Conservation (phyloP, 2,797 vertebrate species). For the Catostomus latipinnis region DNA sequence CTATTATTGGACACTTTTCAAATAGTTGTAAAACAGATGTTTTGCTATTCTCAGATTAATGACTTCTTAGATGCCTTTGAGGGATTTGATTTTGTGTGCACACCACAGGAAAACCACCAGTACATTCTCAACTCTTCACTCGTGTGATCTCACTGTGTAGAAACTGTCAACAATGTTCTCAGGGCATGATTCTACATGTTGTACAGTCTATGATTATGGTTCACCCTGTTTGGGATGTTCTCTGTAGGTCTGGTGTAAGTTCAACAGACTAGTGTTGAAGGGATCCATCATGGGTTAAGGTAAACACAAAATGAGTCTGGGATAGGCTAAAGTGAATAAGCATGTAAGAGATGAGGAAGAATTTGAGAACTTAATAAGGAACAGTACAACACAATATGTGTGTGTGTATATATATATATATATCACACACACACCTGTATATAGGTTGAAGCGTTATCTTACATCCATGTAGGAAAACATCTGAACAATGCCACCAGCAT, state of each 20-base stretch:
- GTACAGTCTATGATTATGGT: constrained; percentile 59
- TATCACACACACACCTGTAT: too few relatives aligned
- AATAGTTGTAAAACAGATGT: background rate
- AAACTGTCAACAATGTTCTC: constrained; percentile 57
- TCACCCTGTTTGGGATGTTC: constrained; percentile 51
- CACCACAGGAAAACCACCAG: constrained; percentile 32
- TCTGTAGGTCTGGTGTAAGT: constrained; percentile 41
- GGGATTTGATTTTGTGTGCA: background rate
- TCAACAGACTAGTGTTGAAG: constrained; percentile 51
- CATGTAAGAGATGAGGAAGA: constrained; percentile 15
- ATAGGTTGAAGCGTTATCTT: background rate
- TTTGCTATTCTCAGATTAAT: background rate
- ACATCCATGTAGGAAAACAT: background rate
- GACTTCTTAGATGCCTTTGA: background rate
- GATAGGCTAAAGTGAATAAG: constrained; percentile 28
- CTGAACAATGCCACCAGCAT: constrained; percentile 13
- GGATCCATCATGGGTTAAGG: constrained; percentile 22
- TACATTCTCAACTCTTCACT: constrained; percentile 37
- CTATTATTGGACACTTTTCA: background rate
- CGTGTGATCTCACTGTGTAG: constrained; percentile 47
- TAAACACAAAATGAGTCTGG: constrained; percentile 30
- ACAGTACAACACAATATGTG: background rate
- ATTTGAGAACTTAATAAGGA: background rate
- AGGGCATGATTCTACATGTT: constrained; percentile 60
- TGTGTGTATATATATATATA: too few relatives aligned